Evolutionary conservation across 2,888 invertebrate genomes (phyloP).

Genomic region (Calliopum simillimum): DNA sequence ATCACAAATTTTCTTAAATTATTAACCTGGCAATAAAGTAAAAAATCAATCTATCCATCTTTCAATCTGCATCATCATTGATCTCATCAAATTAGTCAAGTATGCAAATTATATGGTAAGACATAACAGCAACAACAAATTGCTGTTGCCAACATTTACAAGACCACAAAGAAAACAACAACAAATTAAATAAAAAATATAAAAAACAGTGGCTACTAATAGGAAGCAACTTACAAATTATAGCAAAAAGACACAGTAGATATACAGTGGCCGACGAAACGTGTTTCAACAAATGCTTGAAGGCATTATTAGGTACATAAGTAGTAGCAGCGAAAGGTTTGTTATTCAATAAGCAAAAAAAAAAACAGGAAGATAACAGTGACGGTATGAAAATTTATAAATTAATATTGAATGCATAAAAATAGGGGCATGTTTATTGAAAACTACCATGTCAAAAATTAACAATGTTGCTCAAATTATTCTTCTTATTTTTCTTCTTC

Average conservation of each 20-base stretch:
- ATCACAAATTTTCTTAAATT: too few species aligned
- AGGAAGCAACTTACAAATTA: slow-evolving; percentile 52
- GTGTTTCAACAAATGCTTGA: slow-evolving; percentile 4
- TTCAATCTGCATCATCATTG: slow-evolving; percentile 21
- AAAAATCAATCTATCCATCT: slow-evolving; percentile 5
- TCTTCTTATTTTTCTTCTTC: too few species aligned
- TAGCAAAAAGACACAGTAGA: slow-evolving; percentile 38
- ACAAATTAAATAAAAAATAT: slow-evolving; percentile 51
- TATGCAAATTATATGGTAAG: slow-evolving; percentile 45
- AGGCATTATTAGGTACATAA: slow-evolving; percentile 27
- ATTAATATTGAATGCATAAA: too few species aligned
- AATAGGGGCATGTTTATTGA: too few species aligned
- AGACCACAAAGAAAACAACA: slow-evolving; percentile 39
- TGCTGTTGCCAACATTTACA: slow-evolving; percentile 10
- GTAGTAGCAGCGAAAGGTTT: neutral
- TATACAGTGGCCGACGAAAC: neutral
- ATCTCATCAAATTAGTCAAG: slow-evolving; percentile 36
- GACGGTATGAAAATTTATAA: too few species aligned
- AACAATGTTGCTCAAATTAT: too few species aligned
- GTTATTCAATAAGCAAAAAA: slow-evolving; percentile 18
- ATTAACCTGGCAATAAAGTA: too few species aligned
- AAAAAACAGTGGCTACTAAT: slow-evolving; percentile 44
- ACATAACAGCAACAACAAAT: slow-evolving; percentile 29
- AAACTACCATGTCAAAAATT: too few species aligned
- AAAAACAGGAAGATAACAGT: neutral